These are phyloP conservation scores for Stenichneumon culpator DNA, from an alignment of 2,888 invertebrate species.

Conservation along the genomic window DNA sequence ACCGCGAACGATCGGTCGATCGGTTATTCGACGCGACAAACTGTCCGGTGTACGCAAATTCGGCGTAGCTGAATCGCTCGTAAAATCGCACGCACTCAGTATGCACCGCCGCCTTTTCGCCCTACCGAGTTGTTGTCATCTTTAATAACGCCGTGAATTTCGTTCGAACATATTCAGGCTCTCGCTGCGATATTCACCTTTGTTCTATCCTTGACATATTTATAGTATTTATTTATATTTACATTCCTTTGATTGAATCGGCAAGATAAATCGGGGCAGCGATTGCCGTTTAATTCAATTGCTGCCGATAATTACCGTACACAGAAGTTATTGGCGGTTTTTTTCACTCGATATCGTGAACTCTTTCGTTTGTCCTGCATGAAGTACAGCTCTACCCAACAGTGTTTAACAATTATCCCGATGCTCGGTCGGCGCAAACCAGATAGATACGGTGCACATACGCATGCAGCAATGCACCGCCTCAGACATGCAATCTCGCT, in stretches of 20 bases:
- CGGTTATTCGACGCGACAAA: neutral
- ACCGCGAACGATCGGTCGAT: neutral
- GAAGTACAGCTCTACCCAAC: neutral
- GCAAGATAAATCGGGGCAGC: neutral
- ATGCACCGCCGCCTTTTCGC: neutral
- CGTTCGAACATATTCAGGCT: neutral
- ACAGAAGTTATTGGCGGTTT: neutral
- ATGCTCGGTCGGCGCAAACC: slow-evolving; percentile 59
- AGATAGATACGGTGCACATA: slow-evolving; percentile 60
- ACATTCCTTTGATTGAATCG: too few species aligned
- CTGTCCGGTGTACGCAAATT: neutral
- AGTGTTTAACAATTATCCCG: slow-evolving; percentile 56
- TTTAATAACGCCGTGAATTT: neutral
- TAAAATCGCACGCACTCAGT: neutral
- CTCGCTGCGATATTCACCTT: too few species aligned
- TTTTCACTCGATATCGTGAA: neutral
- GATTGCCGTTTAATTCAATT: neutral
- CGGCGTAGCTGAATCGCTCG: neutral
- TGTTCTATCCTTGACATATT: too few species aligned
- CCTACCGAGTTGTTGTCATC: neutral
- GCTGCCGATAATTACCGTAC: neutral
- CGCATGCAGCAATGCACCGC: slow-evolving; percentile 26
- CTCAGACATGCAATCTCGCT: slow-evolving; percentile 69
- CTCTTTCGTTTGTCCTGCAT: neutral
- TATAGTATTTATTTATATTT: too few species aligned